Evolutionary conservation across 2,797 vertebrate genomes (phyloP).

Genomic region (Threskiornis aethiopicus): DNA sequence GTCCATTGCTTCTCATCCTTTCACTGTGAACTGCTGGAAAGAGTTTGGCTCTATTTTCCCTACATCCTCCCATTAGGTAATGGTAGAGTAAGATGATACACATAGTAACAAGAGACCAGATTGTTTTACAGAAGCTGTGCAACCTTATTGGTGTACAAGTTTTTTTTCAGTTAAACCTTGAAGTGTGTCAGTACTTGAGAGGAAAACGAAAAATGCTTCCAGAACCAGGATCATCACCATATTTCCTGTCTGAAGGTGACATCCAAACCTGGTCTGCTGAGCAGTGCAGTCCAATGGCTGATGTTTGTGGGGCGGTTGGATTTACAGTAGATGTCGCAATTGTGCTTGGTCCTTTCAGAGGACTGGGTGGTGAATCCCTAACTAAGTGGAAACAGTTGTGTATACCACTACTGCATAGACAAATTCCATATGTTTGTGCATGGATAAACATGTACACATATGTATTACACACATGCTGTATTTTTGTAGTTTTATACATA

Average conservation of each 20-base stretch:
- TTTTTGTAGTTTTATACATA: background rate
- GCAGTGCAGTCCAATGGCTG: rapidly evolving
- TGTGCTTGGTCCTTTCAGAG: background rate
- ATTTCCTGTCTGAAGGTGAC: background rate
- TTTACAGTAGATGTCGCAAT: background rate
- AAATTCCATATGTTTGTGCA: background rate
- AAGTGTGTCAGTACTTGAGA: background rate
- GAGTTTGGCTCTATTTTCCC: background rate
- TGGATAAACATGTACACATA: background rate
- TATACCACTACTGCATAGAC: background rate
- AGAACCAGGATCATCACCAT: background rate
- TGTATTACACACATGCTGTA: background rate
- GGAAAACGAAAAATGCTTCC: background rate
- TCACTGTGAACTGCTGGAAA: background rate
- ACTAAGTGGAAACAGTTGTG: background rate
- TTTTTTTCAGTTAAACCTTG: background rate
- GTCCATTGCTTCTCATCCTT: background rate
- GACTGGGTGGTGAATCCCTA: background rate
- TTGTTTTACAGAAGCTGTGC: background rate
- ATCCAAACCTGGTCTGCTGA: background rate
- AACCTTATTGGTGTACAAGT: background rate
- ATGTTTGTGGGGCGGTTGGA: background rate
- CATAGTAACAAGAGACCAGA: background rate
- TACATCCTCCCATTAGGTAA: background rate
- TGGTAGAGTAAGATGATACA: background rate